Conservation (phyloP, 2,888 invertebrate genomes). For the Empis livida region DNA sequence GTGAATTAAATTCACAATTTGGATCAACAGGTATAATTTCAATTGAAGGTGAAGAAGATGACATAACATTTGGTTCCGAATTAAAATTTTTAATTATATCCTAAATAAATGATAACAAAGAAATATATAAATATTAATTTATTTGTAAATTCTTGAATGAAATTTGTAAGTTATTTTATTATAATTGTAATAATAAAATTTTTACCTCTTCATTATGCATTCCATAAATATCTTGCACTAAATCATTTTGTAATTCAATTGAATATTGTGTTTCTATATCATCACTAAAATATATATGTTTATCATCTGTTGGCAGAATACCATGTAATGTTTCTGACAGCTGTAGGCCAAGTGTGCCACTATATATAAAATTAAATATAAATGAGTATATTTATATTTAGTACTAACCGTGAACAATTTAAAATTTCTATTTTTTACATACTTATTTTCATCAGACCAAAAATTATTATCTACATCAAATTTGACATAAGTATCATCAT, state of each 20-base stretch:
- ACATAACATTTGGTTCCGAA: not conserved
- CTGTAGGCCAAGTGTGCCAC: constrained; percentile 21
- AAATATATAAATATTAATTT: not conserved
- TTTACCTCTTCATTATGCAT: not conserved
- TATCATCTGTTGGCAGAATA: constrained; percentile 25
- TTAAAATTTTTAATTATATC: not conserved
- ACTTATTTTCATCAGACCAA: constrained; percentile 31
- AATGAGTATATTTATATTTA: no score
- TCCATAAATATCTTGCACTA: no score
- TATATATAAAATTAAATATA: not conserved
- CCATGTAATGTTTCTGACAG: constrained; percentile 32
- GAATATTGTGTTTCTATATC: constrained; percentile 6
- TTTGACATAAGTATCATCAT: constrained; percentile 28
- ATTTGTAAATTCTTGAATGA: no score
- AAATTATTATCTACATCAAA: constrained; percentile 25
- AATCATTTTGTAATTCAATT: not conserved
- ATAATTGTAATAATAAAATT: not conserved
- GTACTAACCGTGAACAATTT: no score
- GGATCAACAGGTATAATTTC: constrained; percentile 25
- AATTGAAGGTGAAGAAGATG: constrained; percentile 15
- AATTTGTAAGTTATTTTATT: not conserved
- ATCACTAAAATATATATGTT: constrained; percentile 3
- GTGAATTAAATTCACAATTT: constrained; percentile 19
- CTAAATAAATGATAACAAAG: not conserved
- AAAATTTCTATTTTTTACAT: constrained; percentile 14